Evolutionary conservation across 2,113 vertebrate species (phyloP).

Genomic region (Macquaria australasica): DNA sequence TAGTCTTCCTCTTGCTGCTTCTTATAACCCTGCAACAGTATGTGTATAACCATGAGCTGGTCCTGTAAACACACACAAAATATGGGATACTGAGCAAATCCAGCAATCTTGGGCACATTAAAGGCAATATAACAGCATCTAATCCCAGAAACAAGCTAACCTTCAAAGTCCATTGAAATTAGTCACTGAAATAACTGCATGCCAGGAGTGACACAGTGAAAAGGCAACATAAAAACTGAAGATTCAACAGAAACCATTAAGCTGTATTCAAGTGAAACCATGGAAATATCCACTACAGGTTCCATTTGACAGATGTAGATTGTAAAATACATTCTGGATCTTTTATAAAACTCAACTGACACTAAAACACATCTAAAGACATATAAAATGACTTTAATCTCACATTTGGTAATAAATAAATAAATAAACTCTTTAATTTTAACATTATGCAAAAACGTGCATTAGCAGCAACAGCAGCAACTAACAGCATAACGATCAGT

Average conservation of each 20-base stretch:
- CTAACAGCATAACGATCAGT: neutral
- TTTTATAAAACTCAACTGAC: neutral
- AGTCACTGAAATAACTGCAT: neutral
- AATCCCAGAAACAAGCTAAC: neutral
- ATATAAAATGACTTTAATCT: neutral
- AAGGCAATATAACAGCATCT: neutral
- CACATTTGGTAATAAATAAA: neutral
- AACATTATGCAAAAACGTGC: neutral
- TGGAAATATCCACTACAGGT: neutral
- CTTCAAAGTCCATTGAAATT: neutral
- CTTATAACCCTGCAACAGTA: neutral
- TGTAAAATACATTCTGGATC: neutral
- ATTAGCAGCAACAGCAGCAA: neutral
- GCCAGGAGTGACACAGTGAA: neutral
- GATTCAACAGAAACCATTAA: neutral
- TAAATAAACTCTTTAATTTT: neutral
- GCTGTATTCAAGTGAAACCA: neutral
- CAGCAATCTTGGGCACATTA: neutral
- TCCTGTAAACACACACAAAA: neutral
- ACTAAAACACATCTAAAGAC: neutral
- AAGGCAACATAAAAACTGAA: neutral
- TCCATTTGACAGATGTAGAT: neutral
- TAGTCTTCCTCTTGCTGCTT: neutral
- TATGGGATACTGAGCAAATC: neutral
- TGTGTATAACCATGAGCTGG: no score